Conservation (phyloP, 2,888 invertebrate species). For the Phytoseiulus persimilis region DNA sequence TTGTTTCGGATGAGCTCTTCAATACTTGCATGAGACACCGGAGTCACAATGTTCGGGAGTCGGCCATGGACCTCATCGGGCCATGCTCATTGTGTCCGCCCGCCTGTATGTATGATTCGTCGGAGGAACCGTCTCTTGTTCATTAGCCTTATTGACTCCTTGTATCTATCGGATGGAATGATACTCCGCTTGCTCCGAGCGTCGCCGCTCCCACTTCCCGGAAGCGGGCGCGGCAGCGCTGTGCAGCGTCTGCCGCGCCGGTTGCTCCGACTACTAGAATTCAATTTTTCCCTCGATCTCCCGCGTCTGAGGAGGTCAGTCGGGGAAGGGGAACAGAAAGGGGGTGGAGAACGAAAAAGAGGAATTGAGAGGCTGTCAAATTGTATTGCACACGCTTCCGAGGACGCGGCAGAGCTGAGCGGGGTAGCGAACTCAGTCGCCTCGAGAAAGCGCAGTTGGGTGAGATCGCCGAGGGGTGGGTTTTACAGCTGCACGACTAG, state of each 20-base stretch:
- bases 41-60: neutral
- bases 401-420: neutral
- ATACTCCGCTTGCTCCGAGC: neutral
- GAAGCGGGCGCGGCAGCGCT: neutral
- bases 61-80: too few species aligned
- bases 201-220: too few species aligned
- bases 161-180: neutral
- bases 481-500: neutral
- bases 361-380: neutral
- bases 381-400: neutral
- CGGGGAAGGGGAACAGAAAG: neutral
- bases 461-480: neutral
- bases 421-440: neutral
- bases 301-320: neutral
- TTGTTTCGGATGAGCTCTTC: neutral
- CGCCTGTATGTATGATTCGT: too few species aligned
- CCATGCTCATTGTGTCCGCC: neutral
- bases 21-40: neutral
- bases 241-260: too few species aligned
- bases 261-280: too few species aligned
- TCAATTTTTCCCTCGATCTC: too few species aligned
- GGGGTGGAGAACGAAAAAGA: neutral
- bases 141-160: neutral
- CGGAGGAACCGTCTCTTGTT: neutral
- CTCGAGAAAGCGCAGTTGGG: neutral